Conservation (phyloP, 2,888 invertebrate species). For the Lithosia quadra region DNA sequence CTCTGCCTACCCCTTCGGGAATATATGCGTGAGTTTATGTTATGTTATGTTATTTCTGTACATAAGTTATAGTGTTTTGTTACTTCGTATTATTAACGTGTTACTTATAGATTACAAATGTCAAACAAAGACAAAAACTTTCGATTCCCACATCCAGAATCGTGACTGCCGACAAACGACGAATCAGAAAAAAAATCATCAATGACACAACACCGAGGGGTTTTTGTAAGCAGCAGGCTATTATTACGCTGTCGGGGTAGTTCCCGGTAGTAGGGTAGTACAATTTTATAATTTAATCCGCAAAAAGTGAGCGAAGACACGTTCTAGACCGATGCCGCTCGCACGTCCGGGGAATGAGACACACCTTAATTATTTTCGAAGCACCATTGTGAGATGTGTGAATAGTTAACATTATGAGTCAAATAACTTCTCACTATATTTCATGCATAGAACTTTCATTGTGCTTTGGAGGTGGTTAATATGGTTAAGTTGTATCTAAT, state of each 20-base stretch:
- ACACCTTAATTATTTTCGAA: conserved; percentile 20
- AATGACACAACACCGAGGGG: conserved; percentile 52
- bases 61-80: no score
- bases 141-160: conserved; percentile 48
- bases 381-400: conserved; percentile 9
- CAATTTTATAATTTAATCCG: conserved; percentile 50
- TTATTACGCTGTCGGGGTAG: conserved; percentile 48
- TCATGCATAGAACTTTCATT: background rate
- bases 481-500: no score
- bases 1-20: no score
- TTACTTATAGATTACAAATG: background rate
- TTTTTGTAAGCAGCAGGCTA: conserved; percentile 55
- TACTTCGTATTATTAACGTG: no score
- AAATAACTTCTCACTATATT: background rate
- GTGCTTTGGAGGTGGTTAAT: background rate
- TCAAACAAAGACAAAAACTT: conserved; percentile 23
- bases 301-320: conserved; percentile 34
- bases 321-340: conserved; percentile 27
- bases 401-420: conserved; percentile 1
- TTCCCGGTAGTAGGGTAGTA: conserved; percentile 48
- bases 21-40: no score
- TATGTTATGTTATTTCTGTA: no score
- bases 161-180: conserved; percentile 63
- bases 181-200: conserved; percentile 44
- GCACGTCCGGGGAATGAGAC: conserved; percentile 6